Evolutionary conservation across 2,888 invertebrate genomes (phyloP), one percentile per base, ranked within the genome.

Genomic region (Argyresthia goedartella): DNA sequence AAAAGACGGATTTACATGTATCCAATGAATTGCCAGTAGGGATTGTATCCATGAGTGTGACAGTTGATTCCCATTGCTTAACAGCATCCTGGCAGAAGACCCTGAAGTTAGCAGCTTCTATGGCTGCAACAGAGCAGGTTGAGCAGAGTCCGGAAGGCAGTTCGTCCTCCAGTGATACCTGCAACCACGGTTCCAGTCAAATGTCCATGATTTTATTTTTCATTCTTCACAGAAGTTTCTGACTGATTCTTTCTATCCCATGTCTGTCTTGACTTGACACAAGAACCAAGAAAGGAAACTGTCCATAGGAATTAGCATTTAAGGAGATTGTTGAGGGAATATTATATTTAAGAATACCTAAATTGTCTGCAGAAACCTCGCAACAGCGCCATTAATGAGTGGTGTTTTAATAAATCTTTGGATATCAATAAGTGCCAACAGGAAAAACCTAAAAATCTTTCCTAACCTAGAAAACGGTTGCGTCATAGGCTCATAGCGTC

Each of bases 171-270:
- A 63, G 55, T 63, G 36, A 64, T 65, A 84, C 76, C 85, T 84
- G 84, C 66, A 84, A 82, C 73, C 76, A 82, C 69, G 66, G 63
- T 53, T 69, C 69, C 62, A 65, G 63, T 85, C 75, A 84, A 76
- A 66, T 60, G 66, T 72, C 75, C 80, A 76, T 65, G 66, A 62
- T 65, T 60, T 60, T 58, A 52, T 42, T 13, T 36, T 8, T 48
- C 8, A 15, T 15, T 44, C 44, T 14, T 44, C 25, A 41, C 11
- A 41, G 41, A 10, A 10, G 41, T 41, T 41, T 41, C 13, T 11
- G 11, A 41, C 8, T 44, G 10, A 2, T 25, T 25, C 25, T 6
- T 25, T 25, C 25, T 25, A 25, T 25, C 25, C 25, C 25, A 6
- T 25, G 2, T 6, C 25, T 25, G 25, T 25, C 25, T 25, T 25